Base-by-base conservation (phyloP, 2,113 vertebrate genomes). In the Synodontis membranacea region DNA sequence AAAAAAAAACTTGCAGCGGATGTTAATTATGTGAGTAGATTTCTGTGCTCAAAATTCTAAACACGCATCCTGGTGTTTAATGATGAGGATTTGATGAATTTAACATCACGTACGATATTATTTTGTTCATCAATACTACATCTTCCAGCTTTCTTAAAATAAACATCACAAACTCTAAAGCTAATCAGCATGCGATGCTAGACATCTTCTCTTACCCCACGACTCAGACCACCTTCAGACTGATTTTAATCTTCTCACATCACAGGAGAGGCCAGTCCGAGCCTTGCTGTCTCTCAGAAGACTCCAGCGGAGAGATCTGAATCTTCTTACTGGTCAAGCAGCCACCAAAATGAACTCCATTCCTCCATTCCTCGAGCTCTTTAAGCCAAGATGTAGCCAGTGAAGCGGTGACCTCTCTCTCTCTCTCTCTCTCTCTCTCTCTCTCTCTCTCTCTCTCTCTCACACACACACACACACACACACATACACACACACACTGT, bases 401-500 rank as follows among this genome's bases (percentile, higher is more conserved):
- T 89, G 91, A 93, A 82, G 93, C 92, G 92, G 93, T 89, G 91
- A 92, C 91, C 89, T 90, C 87, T 42, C 39, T 76, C 39, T 72
- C 87, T 86, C 78, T 86, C 89, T 91, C 87, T 89, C 84, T 60
- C 84, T 80, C 85, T 52, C 76, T 52, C 46, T 54, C 76, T 79
- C 76, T 7, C n/a, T 79, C 76, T 79, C 76, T 21, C 89, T 50
- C 46, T 75, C 46, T 91, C 89, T 62, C 39, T 62, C 39, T 25
- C 88, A 80, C 60, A 83, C 90, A n/a, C n/a, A n/a, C n/a, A n/a
- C n/a, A n/a, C n/a, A n/a, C n/a, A n/a, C n/a, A n/a, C n/a, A n/a
- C n/a, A n/a, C n/a, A n/a, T n/a, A n/a, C n/a, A n/a, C n/a, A n/a
- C 39, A 25, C 88, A 80, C 60, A 83, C 90, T 90, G 86, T 89